Evolutionary conservation across 1,140 invertebrate species (phyloP), one percentile per base, ranked within the genome.

Genomic region (Eulimnadia texana): DNA sequence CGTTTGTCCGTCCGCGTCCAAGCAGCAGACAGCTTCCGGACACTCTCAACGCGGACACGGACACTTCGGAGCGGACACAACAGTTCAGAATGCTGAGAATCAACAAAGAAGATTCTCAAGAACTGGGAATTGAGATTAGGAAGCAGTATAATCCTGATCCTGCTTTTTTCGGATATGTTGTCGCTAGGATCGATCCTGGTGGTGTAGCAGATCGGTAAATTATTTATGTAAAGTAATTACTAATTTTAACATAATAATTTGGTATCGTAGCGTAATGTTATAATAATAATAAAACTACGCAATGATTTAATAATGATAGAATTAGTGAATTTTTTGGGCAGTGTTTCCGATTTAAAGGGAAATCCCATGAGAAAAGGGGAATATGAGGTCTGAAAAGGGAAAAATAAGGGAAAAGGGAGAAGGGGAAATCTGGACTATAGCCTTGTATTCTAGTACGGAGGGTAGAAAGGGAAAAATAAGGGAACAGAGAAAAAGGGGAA

Each of bases 71-170:
- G 6, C 33, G 59, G 13, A 63, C 62, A 25, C 65, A 63, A 16
- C 66, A 70, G 49, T 73, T 71, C 66, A 81, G 81, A 69, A 77
- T 85, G 23, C 80, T 89, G 11, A 79, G 82, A 66, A 77, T 91
- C 20, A 70, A 77, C 3, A 83, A 84, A 68, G 79, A 79, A 62
- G 76, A 81, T 1, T 73, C 76, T 42, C 83, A 86, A 67, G 86
- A 86, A 71, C 70, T 92, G 19, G 89, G 89, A 2, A 87, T 92
- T 66, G 86, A 87, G 67, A 89, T 92, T 57, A 85, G 86, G 1
- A 88, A 88, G 70, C 84, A 82, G 1, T 80, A 78, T 65, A 75
- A 80, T 27, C 73, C 78, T 2, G 78, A 80, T 59, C 80, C 84
- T 67, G 82, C 81, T 11, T 77, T 84, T 16, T 70, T 75, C 22